These are phyloP conservation scores for Brachionus rubens DNA, from an alignment of 1,140 invertebrate genomes.

Conservation along the genomic window DNA sequence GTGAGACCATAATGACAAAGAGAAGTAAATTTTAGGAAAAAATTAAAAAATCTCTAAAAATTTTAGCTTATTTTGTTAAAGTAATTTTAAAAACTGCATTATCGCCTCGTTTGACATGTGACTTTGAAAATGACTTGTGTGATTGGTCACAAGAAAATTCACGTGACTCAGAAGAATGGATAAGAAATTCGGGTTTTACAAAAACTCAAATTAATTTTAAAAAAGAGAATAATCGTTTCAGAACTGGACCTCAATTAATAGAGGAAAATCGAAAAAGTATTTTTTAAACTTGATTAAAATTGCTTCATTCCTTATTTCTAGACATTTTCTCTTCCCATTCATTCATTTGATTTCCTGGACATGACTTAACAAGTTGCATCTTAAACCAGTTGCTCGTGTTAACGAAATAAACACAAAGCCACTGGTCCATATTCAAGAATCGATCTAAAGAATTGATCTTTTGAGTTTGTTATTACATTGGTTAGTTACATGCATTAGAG, in stretches of 20 bases:
- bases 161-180: constrained; percentile 43
- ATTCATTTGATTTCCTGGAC: no score
- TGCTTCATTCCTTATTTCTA: no score
- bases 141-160: constrained; percentile 24
- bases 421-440: no score
- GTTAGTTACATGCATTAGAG: no score
- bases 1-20: constrained; percentile 21
- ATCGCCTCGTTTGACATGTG: constrained; percentile 8
- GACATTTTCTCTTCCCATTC: no score
- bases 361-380: no score
- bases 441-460: no score
- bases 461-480: no score
- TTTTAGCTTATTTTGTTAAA: no score
- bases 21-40: neutral
- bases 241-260: constrained; percentile 31
- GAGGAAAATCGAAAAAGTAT: constrained; percentile 13
- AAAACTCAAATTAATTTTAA: constrained; percentile 34
- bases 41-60: neutral
- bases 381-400: no score
- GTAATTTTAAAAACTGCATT: no score
- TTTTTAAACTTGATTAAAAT: neutral
- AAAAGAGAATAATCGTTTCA: constrained; percentile 35
- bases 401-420: no score
- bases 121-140: constrained; percentile 24
- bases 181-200: constrained; percentile 4